Base-by-base conservation (phyloP, 2,888 invertebrate species). In the Phyllotreta striolata region DNA sequence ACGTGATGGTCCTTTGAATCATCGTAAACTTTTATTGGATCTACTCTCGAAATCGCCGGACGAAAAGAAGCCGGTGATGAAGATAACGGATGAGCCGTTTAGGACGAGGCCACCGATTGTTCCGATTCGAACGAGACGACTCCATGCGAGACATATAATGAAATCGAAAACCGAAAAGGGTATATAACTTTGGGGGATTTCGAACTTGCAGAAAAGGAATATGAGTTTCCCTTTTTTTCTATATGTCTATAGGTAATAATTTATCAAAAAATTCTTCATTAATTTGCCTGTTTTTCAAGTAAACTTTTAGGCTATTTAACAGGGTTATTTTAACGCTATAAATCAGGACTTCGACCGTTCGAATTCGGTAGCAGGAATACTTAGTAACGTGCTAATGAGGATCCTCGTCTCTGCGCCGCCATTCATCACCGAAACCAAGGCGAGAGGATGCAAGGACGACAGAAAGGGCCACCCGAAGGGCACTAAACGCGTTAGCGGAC, bases 401-500 rank as follows among this genome's bases (percentile, higher is more conserved):
- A 76, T 68, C 71, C 67, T 71, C 71, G 68, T 70, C 67, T 58
- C 64, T 70, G 73, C 74, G 77, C 77, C 78, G 76, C 73, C 77
- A 78, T 79, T 76, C 77, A 78, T 79, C 79, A 79, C 75, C 71
- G 69, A 71, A 72, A 73, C 72, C 72, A 68, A 71, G 73, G 69
- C 71, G 68, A 70, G 68, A 60, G 68, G 63, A 70, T 72, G 68
- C 71, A 69, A 68, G 71, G 69, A 63, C 70, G 67, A 69, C 73
- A 72, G 70, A 67, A n/a, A 66, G 63, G 74, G 72, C 78, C 78
- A 76, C 78, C 78, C 78, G 74, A 78, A 73, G 74, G 72, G 76
- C 77, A 77, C 76, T 79, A 78, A 79, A 79, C 78, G 79, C 77
- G 78, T 80, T 78, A 79, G 79, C 79, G 75, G 65, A 76, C 73